Conservation (phyloP, 2,888 invertebrate species). For the Leptinotarsa juncta region DNA sequence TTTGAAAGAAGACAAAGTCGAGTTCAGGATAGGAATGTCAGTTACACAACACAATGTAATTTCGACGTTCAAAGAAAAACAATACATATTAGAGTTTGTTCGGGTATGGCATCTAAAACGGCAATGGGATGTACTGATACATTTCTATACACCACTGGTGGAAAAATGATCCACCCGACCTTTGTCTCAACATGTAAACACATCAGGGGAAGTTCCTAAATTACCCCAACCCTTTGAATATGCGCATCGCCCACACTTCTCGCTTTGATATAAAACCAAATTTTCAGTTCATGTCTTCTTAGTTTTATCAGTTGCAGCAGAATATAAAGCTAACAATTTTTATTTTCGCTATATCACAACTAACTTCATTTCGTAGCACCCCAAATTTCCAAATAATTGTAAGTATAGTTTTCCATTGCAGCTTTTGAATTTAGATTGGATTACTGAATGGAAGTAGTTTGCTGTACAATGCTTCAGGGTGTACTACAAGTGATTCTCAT, state of each 20-base stretch:
- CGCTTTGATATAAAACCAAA: slow-evolving; percentile 35
- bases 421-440: neutral
- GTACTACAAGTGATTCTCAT: no score
- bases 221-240: slow-evolving; percentile 17
- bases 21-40: no score
- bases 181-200: slow-evolving; percentile 4
- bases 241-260: slow-evolving; percentile 42
- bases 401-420: slow-evolving; percentile 17
- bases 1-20: no score
- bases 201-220: slow-evolving; percentile 36
- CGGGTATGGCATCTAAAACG: no score
- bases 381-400: slow-evolving; percentile 24
- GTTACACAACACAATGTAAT: no score
- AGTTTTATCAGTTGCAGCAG: slow-evolving; percentile 29
- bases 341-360: slow-evolving; percentile 26
- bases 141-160: slow-evolving; percentile 28
- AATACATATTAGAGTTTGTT: no score
- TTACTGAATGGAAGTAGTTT: no score
- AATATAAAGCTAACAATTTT: slow-evolving; percentile 17
- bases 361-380: slow-evolving; percentile 22
- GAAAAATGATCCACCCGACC: slow-evolving; percentile 12
- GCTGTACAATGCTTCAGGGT: no score
- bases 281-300: slow-evolving; percentile 20
- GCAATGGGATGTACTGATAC: neutral
- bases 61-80: no score